Conservation (phyloP, 1,140 invertebrate species). For the Heliconius congener region DNA sequence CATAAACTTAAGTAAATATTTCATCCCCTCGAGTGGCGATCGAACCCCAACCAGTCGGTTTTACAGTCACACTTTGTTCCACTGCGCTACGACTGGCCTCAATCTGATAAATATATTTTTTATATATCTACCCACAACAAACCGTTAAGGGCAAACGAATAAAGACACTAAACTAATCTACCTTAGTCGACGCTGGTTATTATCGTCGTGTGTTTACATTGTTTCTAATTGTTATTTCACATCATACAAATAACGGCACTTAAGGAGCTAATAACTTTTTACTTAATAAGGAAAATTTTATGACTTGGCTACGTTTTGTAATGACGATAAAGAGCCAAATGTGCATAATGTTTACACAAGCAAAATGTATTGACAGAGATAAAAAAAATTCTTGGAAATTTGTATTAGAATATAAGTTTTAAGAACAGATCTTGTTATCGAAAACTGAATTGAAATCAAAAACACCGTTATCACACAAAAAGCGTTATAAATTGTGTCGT, state of each 20-base stretch:
- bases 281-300: slow-evolving; percentile 6
- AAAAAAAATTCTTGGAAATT: neutral
- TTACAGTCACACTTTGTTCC: too few species aligned
- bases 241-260: neutral
- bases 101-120: neutral
- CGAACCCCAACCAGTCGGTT: too few species aligned
- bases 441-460: neutral
- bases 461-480: slow-evolving; percentile 25
- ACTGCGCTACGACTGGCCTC: too few species aligned
- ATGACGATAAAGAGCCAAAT: slow-evolving; percentile 1
- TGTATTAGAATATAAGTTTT: neutral
- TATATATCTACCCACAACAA: neutral
- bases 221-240: slow-evolving; percentile 3
- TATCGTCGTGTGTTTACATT: neutral
- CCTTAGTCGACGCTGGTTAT: neutral
- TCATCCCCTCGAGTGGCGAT: too few species aligned
- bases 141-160: neutral
- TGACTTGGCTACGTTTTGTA: neutral
- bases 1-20: too few species aligned
- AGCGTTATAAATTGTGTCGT: slow-evolving; percentile 39
- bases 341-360: neutral
- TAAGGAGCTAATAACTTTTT: slow-evolving; percentile 1
- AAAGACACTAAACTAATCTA: neutral
- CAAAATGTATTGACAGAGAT: neutral
- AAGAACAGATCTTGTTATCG: neutral